Evolutionary conservation across 2,888 invertebrate species (phyloP).

Genomic region (Eledone cirrhosa): DNA sequence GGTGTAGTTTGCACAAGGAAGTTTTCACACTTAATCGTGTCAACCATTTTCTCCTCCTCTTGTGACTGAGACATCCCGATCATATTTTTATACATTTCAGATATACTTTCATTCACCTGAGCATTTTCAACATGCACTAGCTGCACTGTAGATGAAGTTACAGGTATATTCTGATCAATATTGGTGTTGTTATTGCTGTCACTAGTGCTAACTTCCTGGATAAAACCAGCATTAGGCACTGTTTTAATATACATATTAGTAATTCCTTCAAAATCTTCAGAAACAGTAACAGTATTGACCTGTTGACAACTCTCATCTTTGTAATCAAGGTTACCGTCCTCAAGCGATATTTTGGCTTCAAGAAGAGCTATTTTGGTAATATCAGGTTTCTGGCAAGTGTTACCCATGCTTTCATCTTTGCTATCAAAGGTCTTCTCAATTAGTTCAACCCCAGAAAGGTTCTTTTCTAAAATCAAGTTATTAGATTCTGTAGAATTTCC

Average conservation of each 20-base stretch:
- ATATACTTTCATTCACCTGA: not conserved
- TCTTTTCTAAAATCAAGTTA: not conserved
- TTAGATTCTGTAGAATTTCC: not conserved
- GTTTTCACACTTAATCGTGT: not conserved
- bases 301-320: not conserved
- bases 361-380: conserved; percentile 16
- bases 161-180: not conserved
- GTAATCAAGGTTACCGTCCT: not conserved
- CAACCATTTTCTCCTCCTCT: not conserved
- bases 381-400: not conserved
- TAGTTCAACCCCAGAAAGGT: not conserved
- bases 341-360: conserved; percentile 3
- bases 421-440: not conserved
- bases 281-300: not conserved
- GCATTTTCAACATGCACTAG: not conserved
- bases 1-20: not conserved
- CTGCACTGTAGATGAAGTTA: not conserved
- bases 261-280: not conserved
- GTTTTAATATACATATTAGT: not conserved
- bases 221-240: not conserved
- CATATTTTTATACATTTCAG: conserved; percentile 17
- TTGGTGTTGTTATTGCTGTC: not conserved
- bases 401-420: not conserved
- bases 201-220: not conserved
- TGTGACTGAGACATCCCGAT: not conserved